Base-by-base conservation (phyloP, 30 jellyfish, hydroid and myxozoan genomes). In the Rhopilema esculentum region DNA sequence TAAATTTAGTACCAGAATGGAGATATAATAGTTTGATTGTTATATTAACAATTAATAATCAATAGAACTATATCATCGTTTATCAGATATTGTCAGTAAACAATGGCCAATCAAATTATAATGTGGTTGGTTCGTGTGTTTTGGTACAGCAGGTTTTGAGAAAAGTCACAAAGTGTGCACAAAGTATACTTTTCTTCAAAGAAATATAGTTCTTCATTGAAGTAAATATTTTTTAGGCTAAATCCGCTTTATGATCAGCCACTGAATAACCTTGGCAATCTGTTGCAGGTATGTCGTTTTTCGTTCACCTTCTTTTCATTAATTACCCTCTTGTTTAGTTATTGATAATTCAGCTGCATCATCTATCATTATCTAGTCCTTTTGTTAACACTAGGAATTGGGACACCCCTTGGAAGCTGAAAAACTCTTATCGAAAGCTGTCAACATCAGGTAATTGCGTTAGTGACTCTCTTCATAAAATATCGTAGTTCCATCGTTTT, bases 231-330 rank as follows among this genome's bases (percentile, higher is more conserved):
- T 67, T 84, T 8, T 77, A 93, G 98, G 75, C 40, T 93, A 74
- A 66, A 80, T 53, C 97, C 98, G 17, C 23, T 69, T 23, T 93
- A 93, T 62, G 98, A 93, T 74, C 97, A 93, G 73, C 97, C 98
- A 25, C 63, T 93, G 73, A 93, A 93, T 64, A 93, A 93, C 72
- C 91, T 93, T 64, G 98, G 98, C 21, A 93, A 93, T 61, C 74
- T 93, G 21, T 64, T 84, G 65, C 93, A 93, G 96, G 98, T 93
- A n/a, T n/a, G 61, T 22, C 27, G 19, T 28, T 16, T 16, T 4
- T 29, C 51, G 18, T 29, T 62, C 2, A 40, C 49, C 19, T 25
- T 28, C 52, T 27, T 8, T 31, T 25, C 27, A 19, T 24, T 18
- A 63, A 7, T 19, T 6, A 2, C 26, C 17, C 17, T 63, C 29